Evolutionary conservation across 2,113 vertebrate genomes (phyloP).

Genomic region (Phasianus colchicus): DNA sequence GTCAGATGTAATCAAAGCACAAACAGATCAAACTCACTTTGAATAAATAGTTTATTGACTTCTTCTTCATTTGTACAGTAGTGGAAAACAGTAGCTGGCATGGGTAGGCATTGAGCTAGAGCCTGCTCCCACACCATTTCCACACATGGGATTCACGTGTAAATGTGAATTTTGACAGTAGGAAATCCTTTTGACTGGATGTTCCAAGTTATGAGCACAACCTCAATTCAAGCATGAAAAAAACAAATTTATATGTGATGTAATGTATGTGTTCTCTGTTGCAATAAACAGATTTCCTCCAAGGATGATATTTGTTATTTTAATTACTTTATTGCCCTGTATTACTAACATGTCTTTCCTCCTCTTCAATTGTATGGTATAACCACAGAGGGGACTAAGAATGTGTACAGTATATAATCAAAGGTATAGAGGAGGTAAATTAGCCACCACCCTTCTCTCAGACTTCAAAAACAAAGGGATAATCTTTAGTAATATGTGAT

Average conservation of each 20-base stretch:
- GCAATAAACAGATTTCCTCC: slow-evolving; percentile 21
- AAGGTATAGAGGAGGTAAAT: slow-evolving; percentile 12
- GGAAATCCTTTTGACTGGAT: not conserved
- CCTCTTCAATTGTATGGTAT: not conserved
- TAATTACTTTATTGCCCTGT: not conserved
- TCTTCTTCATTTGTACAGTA: not conserved
- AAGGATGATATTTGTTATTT: not conserved
- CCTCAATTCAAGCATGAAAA: not conserved
- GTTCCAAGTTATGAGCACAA: not conserved
- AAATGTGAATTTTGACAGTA: slow-evolving; percentile 9
- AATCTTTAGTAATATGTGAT: not conserved
- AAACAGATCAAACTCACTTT: not conserved
- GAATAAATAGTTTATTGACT: not conserved
- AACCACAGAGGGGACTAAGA: slow-evolving; percentile 14
- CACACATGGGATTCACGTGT: not conserved
- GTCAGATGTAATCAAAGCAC: not conserved
- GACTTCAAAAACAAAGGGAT: slow-evolving; percentile 33
- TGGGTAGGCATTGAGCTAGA: not conserved
- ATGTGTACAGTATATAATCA: slow-evolving; percentile 10
- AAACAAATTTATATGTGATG: not conserved
- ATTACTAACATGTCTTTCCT: slow-evolving; percentile 1
- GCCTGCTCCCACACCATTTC: not conserved
- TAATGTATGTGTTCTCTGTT: not conserved
- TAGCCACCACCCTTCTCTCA: slow-evolving; percentile 9
- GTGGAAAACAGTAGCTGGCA: not conserved